Evolutionary conservation across 2,888 invertebrate genomes (phyloP).

Genomic region (Drosophila rellima): DNA sequence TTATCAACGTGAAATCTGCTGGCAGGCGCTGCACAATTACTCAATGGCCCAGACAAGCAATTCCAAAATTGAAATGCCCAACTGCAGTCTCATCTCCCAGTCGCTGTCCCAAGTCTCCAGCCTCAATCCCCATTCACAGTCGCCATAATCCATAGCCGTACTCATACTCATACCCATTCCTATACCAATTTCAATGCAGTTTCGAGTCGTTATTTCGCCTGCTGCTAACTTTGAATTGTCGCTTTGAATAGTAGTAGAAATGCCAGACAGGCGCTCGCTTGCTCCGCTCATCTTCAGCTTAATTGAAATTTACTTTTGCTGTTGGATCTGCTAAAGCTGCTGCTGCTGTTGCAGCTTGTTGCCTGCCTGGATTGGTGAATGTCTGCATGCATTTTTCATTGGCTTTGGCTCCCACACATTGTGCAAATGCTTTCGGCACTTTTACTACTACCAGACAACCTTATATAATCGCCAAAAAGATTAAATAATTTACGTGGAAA

Average conservation of each 20-base stretch:
- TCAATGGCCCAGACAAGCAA: constrained; percentile 69
- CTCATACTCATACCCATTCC: constrained; percentile 19
- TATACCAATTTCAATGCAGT: constrained; percentile 40
- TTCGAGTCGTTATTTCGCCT: constrained; percentile 60
- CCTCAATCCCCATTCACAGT: constrained; percentile 25
- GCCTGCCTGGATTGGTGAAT: constrained; percentile 58
- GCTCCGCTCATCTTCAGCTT: constrained; percentile 76
- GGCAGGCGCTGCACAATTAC: constrained; percentile 78
- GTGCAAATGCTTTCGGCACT: constrained; percentile 81
- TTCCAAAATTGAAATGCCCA: constrained; percentile 50
- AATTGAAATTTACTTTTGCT: constrained; percentile 77
- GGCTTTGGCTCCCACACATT: constrained; percentile 79
- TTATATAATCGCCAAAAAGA: constrained; percentile 75
- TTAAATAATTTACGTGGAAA: constrained; percentile 73
- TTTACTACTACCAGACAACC: constrained; percentile 57
- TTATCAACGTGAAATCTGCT: constrained; percentile 77
- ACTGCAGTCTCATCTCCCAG: constrained; percentile 39
- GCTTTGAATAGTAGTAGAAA: constrained; percentile 54
- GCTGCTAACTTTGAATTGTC: constrained; percentile 50
- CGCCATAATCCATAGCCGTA: constrained; percentile 9
- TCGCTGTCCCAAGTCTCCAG: constrained; percentile 3
- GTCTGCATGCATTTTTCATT: constrained; percentile 76
- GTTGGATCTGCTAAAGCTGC: constrained; percentile 12
- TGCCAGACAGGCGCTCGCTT: constrained; percentile 54
- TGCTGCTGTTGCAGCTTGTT: constrained; percentile 35